Evolutionary conservation across 1,140 invertebrate genomes (phyloP), one percentile per base, ranked within the genome.

Genomic region (Branchinecta lindahli): DNA sequence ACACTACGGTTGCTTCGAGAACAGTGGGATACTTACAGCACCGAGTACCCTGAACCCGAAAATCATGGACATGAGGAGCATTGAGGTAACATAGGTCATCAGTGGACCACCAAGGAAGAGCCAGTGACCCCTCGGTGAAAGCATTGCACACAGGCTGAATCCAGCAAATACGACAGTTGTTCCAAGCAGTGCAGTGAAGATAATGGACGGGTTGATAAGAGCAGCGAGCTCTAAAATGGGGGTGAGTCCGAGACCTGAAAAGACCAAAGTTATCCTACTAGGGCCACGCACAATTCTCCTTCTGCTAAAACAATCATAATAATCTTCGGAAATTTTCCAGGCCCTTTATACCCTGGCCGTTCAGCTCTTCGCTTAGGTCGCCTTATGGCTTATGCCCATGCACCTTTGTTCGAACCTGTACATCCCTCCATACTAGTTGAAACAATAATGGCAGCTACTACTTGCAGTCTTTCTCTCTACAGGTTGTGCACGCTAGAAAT

Each of bases 141-240:
- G 72, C 92, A 83, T 73, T 97, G 83, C 7, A 95, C 86, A 61
- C 73, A 96, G 77, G 18, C 90, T 89, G 80, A 98, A 96, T 73
- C 91, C 92, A 8, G 88, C 85, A 80, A 98, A 98, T 33, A 97
- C 86, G 7, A 95, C 79, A 52, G 87, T 84, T 0, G 94, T 96
- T 70, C 87, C 88, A 70, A 94, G 77, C 67, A 97, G 82, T 15
- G 94, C 92, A 45, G 92, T 93, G 0, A 92, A 79, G 70, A 98
- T 86, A 72, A 98, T 94, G 66, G 85, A 83, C 3, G 92, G 91
- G 77, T 96, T 85, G 66, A 94, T 81, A 69, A 81, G 77, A 73
- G 89, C 85, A 4, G 90, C 88, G 77, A 87, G 82, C 74, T 89
- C 84, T 68, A 96, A 75, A 5, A 94, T 78, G 4, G 91, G 91